A percentile compares a stretch with the other conserved stretches of the same genome.
phyloP scores from a whole-genome alignment of 2,797 vertebrate species.

The Protosalanx chinensis region DNA sequence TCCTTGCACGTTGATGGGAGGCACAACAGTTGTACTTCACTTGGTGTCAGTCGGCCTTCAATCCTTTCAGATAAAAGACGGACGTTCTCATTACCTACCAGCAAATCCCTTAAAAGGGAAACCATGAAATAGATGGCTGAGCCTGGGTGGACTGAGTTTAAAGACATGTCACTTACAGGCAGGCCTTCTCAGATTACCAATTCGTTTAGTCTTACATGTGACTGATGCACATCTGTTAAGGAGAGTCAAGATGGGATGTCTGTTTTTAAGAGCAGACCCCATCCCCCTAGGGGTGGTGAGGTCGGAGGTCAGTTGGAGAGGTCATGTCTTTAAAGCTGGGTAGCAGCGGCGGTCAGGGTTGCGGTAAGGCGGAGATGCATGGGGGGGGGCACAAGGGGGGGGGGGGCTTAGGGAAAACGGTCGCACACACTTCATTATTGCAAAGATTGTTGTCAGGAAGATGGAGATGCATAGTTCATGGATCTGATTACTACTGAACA shows the following conservation, averaged over 20 bases:
- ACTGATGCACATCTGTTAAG: constrained; percentile 14
- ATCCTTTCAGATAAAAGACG: not conserved
- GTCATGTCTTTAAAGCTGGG: too few relatives aligned
- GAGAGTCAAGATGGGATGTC: constrained; percentile 7
- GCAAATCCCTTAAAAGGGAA: constrained; percentile 6
- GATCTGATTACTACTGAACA: constrained; percentile 28
- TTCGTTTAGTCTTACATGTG: not conserved
- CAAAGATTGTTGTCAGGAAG: constrained; percentile 60
- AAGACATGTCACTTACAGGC: not conserved
- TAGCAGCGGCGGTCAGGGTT: too few relatives aligned
- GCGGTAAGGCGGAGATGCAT: too few relatives aligned
- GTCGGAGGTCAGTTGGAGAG: not conserved
- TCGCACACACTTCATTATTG: constrained; percentile 66
- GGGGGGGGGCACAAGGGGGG: not conserved
- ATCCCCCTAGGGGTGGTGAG: constrained; percentile 6
- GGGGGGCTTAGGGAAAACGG: constrained; percentile 13
- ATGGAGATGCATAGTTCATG: constrained; percentile 76
- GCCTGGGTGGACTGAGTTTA: too few relatives aligned
- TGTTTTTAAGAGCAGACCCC: not conserved
- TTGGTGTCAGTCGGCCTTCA: not conserved
- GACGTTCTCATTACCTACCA: not conserved
- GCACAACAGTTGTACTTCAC: not conserved
- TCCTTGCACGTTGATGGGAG: not conserved
- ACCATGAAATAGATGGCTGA: constrained; percentile 1
- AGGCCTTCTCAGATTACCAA: not conserved